Conservation (phyloP, 2,797 vertebrate genomes). For the Onychomys arenicola region DNA sequence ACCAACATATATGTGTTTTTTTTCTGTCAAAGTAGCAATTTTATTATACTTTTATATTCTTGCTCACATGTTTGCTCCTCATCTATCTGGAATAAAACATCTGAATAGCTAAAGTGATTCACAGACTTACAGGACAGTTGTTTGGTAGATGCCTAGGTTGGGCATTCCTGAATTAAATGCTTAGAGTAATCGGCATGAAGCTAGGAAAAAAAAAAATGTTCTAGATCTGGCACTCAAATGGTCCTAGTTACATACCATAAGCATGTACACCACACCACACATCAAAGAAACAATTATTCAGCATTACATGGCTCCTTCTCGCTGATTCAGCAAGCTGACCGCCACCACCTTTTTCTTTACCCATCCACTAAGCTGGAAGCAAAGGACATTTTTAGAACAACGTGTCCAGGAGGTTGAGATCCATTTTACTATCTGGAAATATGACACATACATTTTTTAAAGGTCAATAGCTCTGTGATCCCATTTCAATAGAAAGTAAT, state of each 20-base stretch:
- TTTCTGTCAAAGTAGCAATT: slow-evolving; percentile 17
- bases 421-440: slow-evolving; percentile 72
- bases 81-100: slow-evolving; percentile 67
- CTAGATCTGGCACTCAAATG: slow-evolving; percentile 51
- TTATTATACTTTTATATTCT: slow-evolving; percentile 77
- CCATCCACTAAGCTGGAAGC: slow-evolving; percentile 65
- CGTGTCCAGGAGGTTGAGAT: slow-evolving; percentile 70
- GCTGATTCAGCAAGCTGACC: slow-evolving; percentile 79
- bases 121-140: not conserved
- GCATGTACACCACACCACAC: slow-evolving; percentile 77
- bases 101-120: slow-evolving; percentile 65
- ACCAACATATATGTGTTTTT: not conserved
- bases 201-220: not conserved
- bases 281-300: slow-evolving; percentile 84
- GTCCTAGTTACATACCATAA: slow-evolving; percentile 80
- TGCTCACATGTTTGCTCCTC: slow-evolving; percentile 53
- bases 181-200: not conserved
- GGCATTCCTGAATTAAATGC: not conserved
- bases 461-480: slow-evolving; percentile 71
- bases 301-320: slow-evolving; percentile 77
- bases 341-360: slow-evolving; percentile 63
- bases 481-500: slow-evolving; percentile 73
- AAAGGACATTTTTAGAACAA: slow-evolving; percentile 72
- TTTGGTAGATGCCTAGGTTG: slow-evolving; percentile 6
- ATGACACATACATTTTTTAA: slow-evolving; percentile 55